Conservation (phyloP, 2,113 vertebrate species). For the Urocynchramus pylzowi region DNA sequence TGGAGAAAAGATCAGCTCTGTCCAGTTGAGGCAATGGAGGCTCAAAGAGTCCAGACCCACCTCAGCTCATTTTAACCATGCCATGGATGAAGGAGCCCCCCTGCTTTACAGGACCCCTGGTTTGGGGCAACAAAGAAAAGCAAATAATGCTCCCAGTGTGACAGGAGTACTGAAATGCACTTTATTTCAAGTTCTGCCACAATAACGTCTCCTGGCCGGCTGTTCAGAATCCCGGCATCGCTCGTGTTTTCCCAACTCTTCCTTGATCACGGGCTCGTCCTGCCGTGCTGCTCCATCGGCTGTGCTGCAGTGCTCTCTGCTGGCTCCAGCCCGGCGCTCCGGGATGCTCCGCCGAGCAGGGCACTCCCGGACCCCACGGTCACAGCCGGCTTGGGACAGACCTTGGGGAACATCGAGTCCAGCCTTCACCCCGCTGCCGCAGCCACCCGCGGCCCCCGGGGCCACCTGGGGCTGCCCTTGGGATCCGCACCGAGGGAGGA, state of each 20-base stretch:
- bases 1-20: not conserved
- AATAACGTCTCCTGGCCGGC: not conserved
- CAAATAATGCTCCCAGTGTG: not conserved
- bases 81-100: not conserved
- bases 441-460: not conserved
- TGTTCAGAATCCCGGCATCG: not conserved
- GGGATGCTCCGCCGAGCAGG: not conserved
- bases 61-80: rapidly evolving
- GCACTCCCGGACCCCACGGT: not conserved
- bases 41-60: not conserved
- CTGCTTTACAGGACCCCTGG: not conserved
- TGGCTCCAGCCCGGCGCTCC: not conserved
- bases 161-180: not conserved
- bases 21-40: rapidly evolving
- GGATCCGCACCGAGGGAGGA: no score
- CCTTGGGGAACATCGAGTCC: rapidly evolving
- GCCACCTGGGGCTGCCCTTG: not conserved
- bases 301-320: slow-evolving; percentile 63
- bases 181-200: not conserved
- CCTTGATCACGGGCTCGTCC: rapidly evolving
- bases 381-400: not conserved
- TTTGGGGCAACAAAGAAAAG: not conserved
- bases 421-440: not conserved
- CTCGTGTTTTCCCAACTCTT: rapidly evolving
- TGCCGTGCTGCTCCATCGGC: not conserved